Base-by-base conservation (phyloP, 1,140 invertebrate species). In the Drosophila littoralis region DNA sequence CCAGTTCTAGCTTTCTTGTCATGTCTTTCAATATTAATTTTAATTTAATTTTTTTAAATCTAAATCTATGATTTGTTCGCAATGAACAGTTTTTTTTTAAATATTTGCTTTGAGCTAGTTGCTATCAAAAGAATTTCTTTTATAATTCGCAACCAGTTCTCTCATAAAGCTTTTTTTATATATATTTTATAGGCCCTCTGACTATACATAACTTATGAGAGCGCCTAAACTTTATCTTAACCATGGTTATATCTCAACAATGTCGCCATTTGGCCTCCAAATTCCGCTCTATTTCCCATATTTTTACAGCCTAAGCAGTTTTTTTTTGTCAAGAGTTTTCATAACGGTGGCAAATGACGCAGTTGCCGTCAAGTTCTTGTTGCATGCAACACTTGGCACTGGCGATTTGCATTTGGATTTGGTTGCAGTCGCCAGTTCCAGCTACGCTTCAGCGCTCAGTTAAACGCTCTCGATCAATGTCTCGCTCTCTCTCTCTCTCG, bases 381-480 rank as follows among this genome's bases (percentile, higher is more conserved):
- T 57, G 17, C 52, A 54, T 45, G 28, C 54, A 38, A 67, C 55
- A 28, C 17, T 50, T 64, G 67, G 50, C 50, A 55, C 40, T 45
- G 67, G 22, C 1, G 6, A 36, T 50, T 64, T 64, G 59, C 50
- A 70, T 64, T 50, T 51, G 52, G 13, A 65, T 71, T 60, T 57
- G 13, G 35, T 72, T 72, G 69, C 69, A 52, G 52, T 57, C 35
- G 35, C 51, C 69, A 58, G 45, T 58, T 52, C 46, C 45, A 72
- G 69, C 58, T 72, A 43, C 32, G 55, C 57, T 36, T 15, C 22
- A 43, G 55, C 35, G 54, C 54, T 13, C 17, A 42, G 40, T 15
- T 43, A 15, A 28, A 28, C 32, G 22, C 55, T 13, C 22, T 42
- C n/a, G 55, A 58, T 58, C 38, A 58, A 43, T 43, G 36, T 4